Evolutionary conservation across 2,888 invertebrate species (phyloP).

Genomic region (Taenaris catops): DNA sequence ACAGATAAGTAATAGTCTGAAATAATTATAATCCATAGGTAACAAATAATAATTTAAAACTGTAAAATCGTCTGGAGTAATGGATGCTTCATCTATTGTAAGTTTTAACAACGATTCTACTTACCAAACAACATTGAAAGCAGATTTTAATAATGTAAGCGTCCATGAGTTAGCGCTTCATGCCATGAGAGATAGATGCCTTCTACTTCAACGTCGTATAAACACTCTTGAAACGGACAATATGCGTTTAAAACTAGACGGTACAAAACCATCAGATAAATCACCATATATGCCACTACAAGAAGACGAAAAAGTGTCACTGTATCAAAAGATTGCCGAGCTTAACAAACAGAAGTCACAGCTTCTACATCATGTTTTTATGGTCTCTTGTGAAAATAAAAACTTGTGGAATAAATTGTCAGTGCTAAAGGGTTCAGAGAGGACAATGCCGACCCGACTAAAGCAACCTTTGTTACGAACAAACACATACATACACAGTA

Average conservation of each 20-base stretch:
- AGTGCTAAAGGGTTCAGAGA: slow-evolving; percentile 55
- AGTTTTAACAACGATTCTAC: slow-evolving; percentile 72
- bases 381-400: slow-evolving; percentile 91
- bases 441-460: slow-evolving; percentile 36
- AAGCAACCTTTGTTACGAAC: slow-evolving; percentile 58
- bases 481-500: slow-evolving; percentile 85
- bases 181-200: slow-evolving; percentile 90
- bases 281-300: slow-evolving; percentile 46
- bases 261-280: slow-evolving; percentile 43
- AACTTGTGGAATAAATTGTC: slow-evolving; percentile 88
- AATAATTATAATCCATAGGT: too few relatives aligned
- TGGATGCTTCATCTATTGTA: slow-evolving; percentile 71
- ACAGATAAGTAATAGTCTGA: too few relatives aligned
- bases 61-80: too few relatives aligned
- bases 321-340: slow-evolving; percentile 84
- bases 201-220: slow-evolving; percentile 85
- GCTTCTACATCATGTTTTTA: slow-evolving; percentile 86
- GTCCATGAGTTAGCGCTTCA: slow-evolving; percentile 88
- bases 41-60: too few relatives aligned
- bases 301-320: slow-evolving; percentile 65
- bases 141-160: slow-evolving; percentile 67
- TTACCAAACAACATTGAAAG: slow-evolving; percentile 62
- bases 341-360: slow-evolving; percentile 87
- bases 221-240: slow-evolving; percentile 88
- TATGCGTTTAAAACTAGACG: slow-evolving; percentile 75